Evolutionary conservation across 2,113 vertebrate species (phyloP).

Genomic region (Platycercus adscitus): DNA sequence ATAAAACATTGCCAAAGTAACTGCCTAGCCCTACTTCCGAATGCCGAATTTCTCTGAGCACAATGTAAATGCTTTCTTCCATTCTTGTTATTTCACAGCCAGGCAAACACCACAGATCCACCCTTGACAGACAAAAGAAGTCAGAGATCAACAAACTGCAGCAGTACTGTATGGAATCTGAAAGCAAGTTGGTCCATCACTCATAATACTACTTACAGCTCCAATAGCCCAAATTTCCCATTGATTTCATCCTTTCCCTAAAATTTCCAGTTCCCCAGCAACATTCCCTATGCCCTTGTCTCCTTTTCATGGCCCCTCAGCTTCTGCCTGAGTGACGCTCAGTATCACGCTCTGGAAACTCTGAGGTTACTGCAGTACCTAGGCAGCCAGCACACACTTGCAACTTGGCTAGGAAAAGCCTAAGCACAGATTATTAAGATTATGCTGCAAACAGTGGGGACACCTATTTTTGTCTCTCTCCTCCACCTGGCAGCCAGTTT

Average conservation of each 20-base stretch:
- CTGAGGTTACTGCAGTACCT: neutral
- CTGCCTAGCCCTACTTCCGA: neutral
- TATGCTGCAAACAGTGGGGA: constrained; percentile 9
- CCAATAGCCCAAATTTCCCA: neutral
- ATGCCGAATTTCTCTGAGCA: neutral
- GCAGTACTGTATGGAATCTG: accelerated
- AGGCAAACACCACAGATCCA: neutral
- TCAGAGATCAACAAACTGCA: neutral
- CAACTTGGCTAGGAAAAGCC: constrained; percentile 17
- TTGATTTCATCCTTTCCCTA: neutral
- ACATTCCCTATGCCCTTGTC: neutral
- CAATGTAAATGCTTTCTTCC: neutral
- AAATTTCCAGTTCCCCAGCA: neutral
- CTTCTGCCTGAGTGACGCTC: neutral
- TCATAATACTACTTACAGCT: neutral
- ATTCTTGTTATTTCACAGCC: neutral
- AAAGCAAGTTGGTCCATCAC: neutral
- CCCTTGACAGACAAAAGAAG: neutral
- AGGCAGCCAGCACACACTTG: neutral
- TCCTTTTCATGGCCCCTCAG: neutral
- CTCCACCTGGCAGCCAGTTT: neutral
- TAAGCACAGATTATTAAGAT: constrained; percentile 51
- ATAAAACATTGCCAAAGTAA: neutral
- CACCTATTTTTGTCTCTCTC: constrained; percentile 53
- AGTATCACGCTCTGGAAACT: neutral